phyloP scores from a whole-genome alignment of 2,797 vertebrate species.

The Carcharodon carcharias region DNA sequence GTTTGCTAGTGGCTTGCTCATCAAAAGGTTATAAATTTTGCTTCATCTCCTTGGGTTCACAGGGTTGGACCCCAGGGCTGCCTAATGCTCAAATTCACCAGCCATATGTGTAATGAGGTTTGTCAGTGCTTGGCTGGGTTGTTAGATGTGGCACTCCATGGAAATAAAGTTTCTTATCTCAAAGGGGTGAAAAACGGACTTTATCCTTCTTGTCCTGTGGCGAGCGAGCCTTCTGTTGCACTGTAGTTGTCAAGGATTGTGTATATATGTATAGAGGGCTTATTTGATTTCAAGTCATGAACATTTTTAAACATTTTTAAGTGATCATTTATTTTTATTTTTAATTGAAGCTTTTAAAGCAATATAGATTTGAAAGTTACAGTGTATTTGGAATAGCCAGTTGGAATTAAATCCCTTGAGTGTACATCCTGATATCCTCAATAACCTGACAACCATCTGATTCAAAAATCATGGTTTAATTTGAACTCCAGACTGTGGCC shows the following conservation, averaged over 20 bases:
- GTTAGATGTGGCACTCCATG: conserved; percentile 19
- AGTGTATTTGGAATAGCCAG: not conserved
- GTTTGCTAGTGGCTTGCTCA: conserved; percentile 5
- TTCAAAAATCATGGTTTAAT: not conserved
- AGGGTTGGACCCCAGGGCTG: conserved; percentile 17
- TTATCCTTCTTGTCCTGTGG: conserved; percentile 22
- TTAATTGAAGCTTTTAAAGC: not conserved
- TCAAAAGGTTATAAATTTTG: conserved; percentile 25
- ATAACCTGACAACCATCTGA: not conserved
- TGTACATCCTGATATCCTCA: not conserved
- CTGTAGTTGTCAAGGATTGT: not conserved
- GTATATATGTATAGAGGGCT: not conserved
- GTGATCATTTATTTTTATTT: not conserved
- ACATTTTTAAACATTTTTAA: not conserved
- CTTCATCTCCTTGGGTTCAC: conserved; percentile 15
- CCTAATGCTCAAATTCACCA: conserved; percentile 24
- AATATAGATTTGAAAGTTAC: not conserved
- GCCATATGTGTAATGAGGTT: conserved; percentile 35
- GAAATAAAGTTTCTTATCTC: conserved; percentile 23
- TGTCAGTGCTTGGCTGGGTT: conserved; percentile 32
- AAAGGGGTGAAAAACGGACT: conserved; percentile 18
- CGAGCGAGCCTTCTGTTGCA: not conserved
- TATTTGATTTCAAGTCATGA: not conserved
- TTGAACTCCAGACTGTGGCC: not conserved
- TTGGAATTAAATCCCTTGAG: not conserved